phyloP scores from a whole-genome alignment of 53 echinoderm and acorn worm species.

The Pentamera pediparva region DNA sequence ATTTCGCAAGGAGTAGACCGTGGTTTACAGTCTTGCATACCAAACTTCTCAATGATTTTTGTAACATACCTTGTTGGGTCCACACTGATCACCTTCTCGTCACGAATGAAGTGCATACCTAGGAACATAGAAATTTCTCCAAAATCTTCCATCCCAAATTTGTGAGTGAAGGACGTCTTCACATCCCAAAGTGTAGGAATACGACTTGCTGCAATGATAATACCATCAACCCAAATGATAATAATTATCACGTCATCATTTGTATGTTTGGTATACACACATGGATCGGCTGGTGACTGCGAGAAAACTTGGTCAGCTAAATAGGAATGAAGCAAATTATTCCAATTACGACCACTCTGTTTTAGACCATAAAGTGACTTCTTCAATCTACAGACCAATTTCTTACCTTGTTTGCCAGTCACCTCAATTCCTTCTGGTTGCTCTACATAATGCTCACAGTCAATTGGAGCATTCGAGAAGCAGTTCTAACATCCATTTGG shows the following conservation, averaged over 20 bases:
- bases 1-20: neutral
- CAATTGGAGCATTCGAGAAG: slow-evolving; percentile 44
- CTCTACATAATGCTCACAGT: slow-evolving; percentile 30
- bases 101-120: slow-evolving; percentile 21
- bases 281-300: slow-evolving; percentile 25
- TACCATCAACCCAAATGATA: no score
- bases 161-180: neutral
- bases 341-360: slow-evolving; percentile 47
- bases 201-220: slow-evolving; percentile 9
- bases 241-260: slow-evolving; percentile 4
- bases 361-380: slow-evolving; percentile 51
- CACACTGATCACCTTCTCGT: no score
- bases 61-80: neutral
- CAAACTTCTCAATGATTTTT: neutral
- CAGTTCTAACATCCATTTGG: slow-evolving; percentile 30
- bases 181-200: neutral
- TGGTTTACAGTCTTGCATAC: no score
- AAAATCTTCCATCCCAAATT: slow-evolving; percentile 33
- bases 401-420: slow-evolving; percentile 2
- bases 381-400: slow-evolving; percentile 31
- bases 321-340: slow-evolving; percentile 27
- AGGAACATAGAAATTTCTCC: slow-evolving; percentile 20
- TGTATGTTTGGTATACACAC: slow-evolving; percentile 32
- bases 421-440: slow-evolving; percentile 34
- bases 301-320: slow-evolving; percentile 12